phyloP scores from a whole-genome alignment of 2,797 vertebrate species.

The Halcyon badia region DNA sequence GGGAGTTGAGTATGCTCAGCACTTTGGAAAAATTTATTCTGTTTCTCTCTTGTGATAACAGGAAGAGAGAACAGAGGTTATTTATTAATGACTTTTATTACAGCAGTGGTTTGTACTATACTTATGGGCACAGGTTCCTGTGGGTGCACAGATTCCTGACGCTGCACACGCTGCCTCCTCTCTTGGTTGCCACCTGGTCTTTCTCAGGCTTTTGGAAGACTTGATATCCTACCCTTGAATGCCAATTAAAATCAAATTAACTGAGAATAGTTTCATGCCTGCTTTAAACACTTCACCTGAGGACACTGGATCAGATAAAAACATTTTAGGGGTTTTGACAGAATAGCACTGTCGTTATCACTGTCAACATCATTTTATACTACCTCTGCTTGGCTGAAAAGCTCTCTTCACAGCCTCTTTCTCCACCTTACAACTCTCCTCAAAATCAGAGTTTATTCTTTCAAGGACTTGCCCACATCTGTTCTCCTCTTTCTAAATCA shows the following conservation, averaged over 20 bases:
- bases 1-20: background rate
- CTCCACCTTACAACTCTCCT: background rate
- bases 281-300: background rate
- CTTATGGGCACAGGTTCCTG: accelerated
- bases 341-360: background rate
- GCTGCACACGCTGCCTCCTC: background rate
- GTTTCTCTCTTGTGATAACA: background rate
- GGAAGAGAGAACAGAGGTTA: background rate
- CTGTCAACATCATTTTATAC: background rate
- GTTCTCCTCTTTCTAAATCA: background rate
- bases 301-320: background rate
- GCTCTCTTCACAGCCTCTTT: background rate
- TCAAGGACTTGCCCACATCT: background rate
- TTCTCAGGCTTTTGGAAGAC: background rate
- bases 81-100: background rate
- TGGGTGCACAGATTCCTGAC: background rate
- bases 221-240: background rate
- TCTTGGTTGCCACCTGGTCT: background rate
- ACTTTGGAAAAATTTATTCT: background rate
- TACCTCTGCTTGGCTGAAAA: background rate
- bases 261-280: background rate
- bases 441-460: background rate
- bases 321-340: background rate
- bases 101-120: background rate
- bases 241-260: background rate